Evolutionary conservation across 2,113 vertebrate species (phyloP), one percentile per base, ranked within the genome.

Genomic region (Paradisaea rubra): DNA sequence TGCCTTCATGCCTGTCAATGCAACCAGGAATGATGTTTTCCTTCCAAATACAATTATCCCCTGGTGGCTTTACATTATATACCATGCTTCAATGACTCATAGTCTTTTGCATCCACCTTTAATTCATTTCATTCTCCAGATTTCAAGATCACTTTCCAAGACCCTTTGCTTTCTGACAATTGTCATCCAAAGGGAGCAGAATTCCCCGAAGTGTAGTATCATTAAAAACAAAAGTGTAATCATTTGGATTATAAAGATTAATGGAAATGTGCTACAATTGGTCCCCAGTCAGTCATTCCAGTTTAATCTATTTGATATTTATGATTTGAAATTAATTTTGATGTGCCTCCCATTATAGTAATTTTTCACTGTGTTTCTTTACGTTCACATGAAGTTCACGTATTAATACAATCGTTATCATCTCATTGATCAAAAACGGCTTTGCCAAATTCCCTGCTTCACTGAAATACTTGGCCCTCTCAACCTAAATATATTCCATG

Each of bases 201-300:
- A 92, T 52, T 91, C 86, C 80, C 80, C 56, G 39, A 35, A 76
- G 80, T 17, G 15, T 6, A 66, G 22, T 52, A 88, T 27, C 72
- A 54, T 86, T 77, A 93, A 88, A 96, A 95, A 60, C 78, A 95
- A 89, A 91, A 89, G 33, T 49, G 63, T 61, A 88, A 86, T 69
- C 59, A 82, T 82, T 50, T 39, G 27, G 35, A 93, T n/a, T 18
- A 81, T 68, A 85, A 94, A 80, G 42, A 91, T 57, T 63, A 91
- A 73, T 53, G 45, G 70, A 70, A 90, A 65, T 2, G 0, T 69
- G 47, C 45, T 77, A 57, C 59, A 80, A 59, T 4, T 63, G 54
- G 63, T 93, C 88, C 82, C 79, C 35, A 83, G 85, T 18, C 18
- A 66, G 30, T 33, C 31, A 8, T 81, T 86, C n/a, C 65, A 30